Evolutionary conservation across 35 echinoderm and acorn worm species (phyloP).

Genomic region (Eucidaris tribuloides): DNA sequence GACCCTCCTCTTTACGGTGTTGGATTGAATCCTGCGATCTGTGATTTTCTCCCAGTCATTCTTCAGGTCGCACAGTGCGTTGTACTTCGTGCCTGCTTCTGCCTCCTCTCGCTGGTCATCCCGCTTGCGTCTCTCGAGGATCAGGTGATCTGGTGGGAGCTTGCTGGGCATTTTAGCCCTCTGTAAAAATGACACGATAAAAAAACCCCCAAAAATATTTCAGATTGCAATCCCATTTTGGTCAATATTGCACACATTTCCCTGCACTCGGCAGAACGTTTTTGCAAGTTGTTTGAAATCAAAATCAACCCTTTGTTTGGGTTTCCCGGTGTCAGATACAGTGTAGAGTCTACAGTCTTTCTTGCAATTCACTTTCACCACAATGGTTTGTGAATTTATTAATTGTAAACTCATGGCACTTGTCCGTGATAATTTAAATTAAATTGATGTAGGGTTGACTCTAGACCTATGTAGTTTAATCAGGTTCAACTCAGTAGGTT

Average conservation of each 20-base stretch:
- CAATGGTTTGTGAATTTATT: no score
- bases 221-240: neutral
- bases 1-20: constrained; percentile 82
- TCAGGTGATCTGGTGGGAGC: constrained; percentile 92
- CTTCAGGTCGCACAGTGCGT: constrained; percentile 90
- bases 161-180: constrained; percentile 98
- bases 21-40: constrained; percentile 83
- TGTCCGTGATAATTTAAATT: no score
- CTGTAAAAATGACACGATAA: constrained; percentile 30
- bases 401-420: no score
- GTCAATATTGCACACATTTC: no score
- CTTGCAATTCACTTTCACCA: no score
- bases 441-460: no score
- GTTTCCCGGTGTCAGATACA: no score
- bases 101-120: constrained; percentile 91
- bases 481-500: no score
- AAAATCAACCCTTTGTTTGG: neutral
- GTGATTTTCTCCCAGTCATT: constrained; percentile 98
- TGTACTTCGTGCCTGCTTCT: constrained; percentile 84
- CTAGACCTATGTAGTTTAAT: no score
- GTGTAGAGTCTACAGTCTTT: no score
- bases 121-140: constrained; percentile 80
- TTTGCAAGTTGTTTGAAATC: neutral
- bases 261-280: no score
- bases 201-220: neutral